A percentile compares a stretch with the other conserved stretches of the same genome.
Conservation (phyloP, 2,113 vertebrate species). For the Ariopsis seemanni region DNA sequence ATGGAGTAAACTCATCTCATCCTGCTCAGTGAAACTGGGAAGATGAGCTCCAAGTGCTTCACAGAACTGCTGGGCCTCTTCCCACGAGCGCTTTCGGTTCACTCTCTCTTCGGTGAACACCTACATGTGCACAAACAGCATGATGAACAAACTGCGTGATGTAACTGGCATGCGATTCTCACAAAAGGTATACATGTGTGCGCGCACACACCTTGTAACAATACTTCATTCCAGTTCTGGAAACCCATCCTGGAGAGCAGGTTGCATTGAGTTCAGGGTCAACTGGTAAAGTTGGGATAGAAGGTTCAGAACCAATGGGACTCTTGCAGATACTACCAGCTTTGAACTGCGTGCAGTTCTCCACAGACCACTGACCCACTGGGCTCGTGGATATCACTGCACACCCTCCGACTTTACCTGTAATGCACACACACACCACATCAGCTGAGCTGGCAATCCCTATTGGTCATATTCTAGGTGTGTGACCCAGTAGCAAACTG, state of each 20-base stretch:
- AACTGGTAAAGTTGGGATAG: constrained; percentile 61
- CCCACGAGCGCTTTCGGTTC: constrained; percentile 87
- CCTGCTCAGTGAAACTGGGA: constrained; percentile 78
- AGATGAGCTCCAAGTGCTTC: constrained; percentile 86
- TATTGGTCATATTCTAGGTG: not conserved
- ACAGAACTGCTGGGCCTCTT: constrained; percentile 91
- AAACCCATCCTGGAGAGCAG: constrained; percentile 85
- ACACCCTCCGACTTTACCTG: constrained; percentile 76
- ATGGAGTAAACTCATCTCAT: constrained; percentile 80
- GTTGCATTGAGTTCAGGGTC: constrained; percentile 67
- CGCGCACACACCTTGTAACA: constrained; percentile 83
- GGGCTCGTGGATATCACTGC: constrained; percentile 79
- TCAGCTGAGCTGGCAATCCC: constrained; percentile 72
- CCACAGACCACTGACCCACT: constrained; percentile 87
- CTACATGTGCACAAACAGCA: constrained; percentile 60
- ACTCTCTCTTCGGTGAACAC: constrained; percentile 87
- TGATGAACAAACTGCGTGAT: constrained; percentile 1
- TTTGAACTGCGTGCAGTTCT: constrained; percentile 83
- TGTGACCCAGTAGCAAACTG: too few relatives aligned
- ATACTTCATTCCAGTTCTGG: constrained; percentile 65
- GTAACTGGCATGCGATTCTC: constrained; percentile 32
- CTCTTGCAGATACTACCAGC: constrained; percentile 88
- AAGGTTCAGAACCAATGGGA: constrained; percentile 60
- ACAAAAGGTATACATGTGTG: not conserved
- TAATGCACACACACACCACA: not conserved